Conservation (phyloP, 92 coral and sea anemone genomes). For the Desmophyllum pertusum region DNA sequence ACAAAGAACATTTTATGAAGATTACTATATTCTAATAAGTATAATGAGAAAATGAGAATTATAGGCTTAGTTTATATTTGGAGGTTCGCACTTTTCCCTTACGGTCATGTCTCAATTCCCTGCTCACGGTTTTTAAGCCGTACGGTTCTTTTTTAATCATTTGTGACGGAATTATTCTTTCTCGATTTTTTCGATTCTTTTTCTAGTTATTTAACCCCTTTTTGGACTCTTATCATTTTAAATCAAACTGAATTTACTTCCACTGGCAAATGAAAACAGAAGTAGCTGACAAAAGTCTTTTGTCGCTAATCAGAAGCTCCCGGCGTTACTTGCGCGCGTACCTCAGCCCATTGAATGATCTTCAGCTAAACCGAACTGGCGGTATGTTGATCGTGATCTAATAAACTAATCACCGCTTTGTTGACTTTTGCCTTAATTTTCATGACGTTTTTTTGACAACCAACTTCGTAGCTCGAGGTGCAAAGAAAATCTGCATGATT, state of each 20-base stretch:
- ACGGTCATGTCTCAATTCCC: too few species aligned
- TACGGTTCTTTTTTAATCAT: too few species aligned
- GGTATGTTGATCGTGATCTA: constrained; percentile 8
- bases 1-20: neutral
- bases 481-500: neutral
- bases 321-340: too few species aligned
- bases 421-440: constrained; percentile 21
- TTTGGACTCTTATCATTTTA: neutral
- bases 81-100: too few species aligned
- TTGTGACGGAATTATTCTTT: too few species aligned
- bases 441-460: constrained; percentile 1
- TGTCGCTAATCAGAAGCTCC: too few species aligned
- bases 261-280: neutral
- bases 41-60: neutral
- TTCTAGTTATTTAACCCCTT: too few species aligned
- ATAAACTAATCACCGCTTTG: constrained; percentile 28
- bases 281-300: too few species aligned
- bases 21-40: neutral
- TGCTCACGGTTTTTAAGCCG: too few species aligned
- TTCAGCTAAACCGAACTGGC: neutral
- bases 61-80: too few species aligned
- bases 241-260: neutral
- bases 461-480: constrained; percentile 21
- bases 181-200: too few species aligned
- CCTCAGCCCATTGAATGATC: too few species aligned